Evolutionary conservation across 2,888 invertebrate genomes (phyloP).

Genomic region (Dicycla oo): DNA sequence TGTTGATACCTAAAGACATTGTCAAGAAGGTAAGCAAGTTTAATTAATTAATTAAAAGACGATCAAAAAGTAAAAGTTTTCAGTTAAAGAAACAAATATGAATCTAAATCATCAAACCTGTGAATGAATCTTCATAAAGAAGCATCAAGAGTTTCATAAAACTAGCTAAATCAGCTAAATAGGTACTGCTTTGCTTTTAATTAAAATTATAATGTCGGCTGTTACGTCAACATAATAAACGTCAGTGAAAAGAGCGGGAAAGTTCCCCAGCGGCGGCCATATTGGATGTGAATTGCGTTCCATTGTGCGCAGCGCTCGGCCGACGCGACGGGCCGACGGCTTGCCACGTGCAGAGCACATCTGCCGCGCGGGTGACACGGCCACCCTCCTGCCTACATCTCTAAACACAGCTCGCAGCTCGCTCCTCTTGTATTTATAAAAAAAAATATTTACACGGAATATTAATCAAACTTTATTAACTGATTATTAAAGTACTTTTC

Average conservation of each 20-base stretch:
- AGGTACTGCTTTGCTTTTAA: constrained; percentile 54
- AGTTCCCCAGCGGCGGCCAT: constrained; percentile 82
- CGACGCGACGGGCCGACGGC: constrained; percentile 70
- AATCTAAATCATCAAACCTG: constrained; percentile 6
- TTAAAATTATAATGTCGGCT: constrained; percentile 66
- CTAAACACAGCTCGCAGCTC: constrained; percentile 57
- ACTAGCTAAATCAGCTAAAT: constrained; percentile 30
- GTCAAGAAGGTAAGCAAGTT: neutral
- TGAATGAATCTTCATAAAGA: constrained; percentile 11
- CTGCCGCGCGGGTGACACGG: constrained; percentile 77
- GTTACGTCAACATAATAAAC: constrained; percentile 67
- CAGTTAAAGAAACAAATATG: neutral
- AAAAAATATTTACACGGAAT: constrained; percentile 22
- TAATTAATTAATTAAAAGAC: neutral
- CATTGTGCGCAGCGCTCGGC: constrained; percentile 83
- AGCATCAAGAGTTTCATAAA: constrained; percentile 23
- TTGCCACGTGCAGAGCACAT: constrained; percentile 83
- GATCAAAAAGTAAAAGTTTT: neutral
- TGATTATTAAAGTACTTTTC: constrained; percentile 5
- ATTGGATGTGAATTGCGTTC: constrained; percentile 82
- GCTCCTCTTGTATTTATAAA: constrained; percentile 39
- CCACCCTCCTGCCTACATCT: constrained; percentile 75
- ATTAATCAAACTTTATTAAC: constrained; percentile 16
- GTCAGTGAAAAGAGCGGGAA: constrained; percentile 85
- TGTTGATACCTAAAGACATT: neutral